These are phyloP conservation scores for Ophion obscuratus DNA, from an alignment of 2,888 invertebrate species.

Conservation along the genomic window DNA sequence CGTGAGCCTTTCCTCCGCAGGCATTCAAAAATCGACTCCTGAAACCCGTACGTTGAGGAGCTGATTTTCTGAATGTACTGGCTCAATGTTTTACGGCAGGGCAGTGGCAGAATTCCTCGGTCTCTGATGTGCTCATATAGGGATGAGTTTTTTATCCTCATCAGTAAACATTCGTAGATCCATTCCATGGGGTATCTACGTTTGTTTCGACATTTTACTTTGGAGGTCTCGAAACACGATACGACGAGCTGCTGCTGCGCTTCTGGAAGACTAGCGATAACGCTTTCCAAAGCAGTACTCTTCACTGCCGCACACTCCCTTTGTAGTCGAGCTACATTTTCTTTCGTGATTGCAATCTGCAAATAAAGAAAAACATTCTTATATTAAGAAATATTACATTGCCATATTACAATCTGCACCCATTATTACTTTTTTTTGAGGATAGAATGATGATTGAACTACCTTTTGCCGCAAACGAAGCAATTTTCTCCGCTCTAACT, in stretches of 20 bases:
- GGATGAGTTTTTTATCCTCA: conserved; percentile 19
- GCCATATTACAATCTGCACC: background rate
- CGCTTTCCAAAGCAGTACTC: background rate
- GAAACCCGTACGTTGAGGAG: too few relatives aligned
- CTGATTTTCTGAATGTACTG: too few relatives aligned
- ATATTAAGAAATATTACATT: too few relatives aligned
- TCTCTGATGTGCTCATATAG: conserved; percentile 23
- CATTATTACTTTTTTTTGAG: background rate
- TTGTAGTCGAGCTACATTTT: background rate
- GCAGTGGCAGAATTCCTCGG: conserved; percentile 14
- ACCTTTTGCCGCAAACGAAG: conserved; percentile 1
- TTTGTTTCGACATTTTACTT: background rate
- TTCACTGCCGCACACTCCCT: background rate
- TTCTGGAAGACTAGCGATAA: background rate
- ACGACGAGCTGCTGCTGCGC: background rate
- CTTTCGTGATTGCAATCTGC: background rate
- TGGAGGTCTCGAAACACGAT: conserved; percentile 9
- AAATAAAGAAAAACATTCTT: background rate
- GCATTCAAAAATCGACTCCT: too few relatives aligned
- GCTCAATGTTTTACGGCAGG: background rate
- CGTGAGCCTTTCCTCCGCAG: too few relatives aligned
- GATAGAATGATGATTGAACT: background rate
- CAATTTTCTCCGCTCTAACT: background rate
- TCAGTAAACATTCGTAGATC: conserved; percentile 25
- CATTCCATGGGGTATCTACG: background rate